Conservation (phyloP, 1,140 invertebrate genomes). For the Melitaea cinxia region DNA sequence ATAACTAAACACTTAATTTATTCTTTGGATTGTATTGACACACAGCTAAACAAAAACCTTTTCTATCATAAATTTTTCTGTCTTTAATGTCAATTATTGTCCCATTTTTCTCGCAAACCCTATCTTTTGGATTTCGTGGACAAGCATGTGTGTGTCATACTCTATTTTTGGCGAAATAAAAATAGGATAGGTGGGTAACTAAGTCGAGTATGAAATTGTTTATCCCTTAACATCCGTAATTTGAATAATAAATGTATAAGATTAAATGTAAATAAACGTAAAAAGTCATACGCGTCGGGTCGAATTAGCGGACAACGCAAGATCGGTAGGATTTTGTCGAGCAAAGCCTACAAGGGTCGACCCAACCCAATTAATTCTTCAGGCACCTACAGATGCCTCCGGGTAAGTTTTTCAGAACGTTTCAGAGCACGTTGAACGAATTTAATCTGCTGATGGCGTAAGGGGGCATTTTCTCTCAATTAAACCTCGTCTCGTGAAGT, state of each 20-base stretch:
- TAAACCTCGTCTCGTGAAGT: not conserved
- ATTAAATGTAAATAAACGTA: conserved; percentile 9
- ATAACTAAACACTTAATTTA: too few species aligned
- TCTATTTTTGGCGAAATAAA: too few species aligned
- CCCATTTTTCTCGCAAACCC: too few species aligned
- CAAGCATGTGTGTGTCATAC: too few species aligned
- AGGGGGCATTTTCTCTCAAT: conserved; percentile 3
- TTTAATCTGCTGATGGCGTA: conserved; percentile 7
- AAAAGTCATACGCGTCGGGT: conserved; percentile 1
- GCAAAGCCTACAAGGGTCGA: conserved; percentile 43
- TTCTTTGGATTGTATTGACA: too few species aligned
- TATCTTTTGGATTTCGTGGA: too few species aligned
- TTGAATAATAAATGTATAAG: conserved; percentile 7
- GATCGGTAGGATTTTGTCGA: conserved; percentile 26
- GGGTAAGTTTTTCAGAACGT: conserved; percentile 30
- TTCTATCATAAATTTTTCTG: too few species aligned
- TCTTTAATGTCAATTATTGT: too few species aligned
- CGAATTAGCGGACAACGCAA: conserved; percentile 23
- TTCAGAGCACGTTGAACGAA: conserved; percentile 18
- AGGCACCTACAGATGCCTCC: conserved; percentile 29
- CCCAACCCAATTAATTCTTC: conserved; percentile 47
- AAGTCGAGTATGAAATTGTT: too few species aligned
- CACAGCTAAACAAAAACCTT: too few species aligned
- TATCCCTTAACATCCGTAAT: not conserved
- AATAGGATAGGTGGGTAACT: too few species aligned